Conservation (phyloP, 1,140 invertebrate genomes). For the Drosophila bocqueti region DNA sequence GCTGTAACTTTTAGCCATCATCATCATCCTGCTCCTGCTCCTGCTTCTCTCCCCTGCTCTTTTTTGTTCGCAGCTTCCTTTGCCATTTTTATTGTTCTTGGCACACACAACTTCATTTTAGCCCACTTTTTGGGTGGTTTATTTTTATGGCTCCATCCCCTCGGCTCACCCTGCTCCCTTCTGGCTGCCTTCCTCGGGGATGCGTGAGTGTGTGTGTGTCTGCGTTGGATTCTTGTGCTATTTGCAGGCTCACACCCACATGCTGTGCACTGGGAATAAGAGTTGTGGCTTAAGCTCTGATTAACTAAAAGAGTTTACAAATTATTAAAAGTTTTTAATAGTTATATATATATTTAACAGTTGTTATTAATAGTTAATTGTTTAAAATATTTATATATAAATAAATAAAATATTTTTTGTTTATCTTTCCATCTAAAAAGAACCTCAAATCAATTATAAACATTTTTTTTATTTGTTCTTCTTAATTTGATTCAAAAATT, state of each 20-base stretch:
- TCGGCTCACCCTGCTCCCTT: neutral
- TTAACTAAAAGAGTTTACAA: neutral
- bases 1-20: constrained; percentile 75
- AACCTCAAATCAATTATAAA: no score
- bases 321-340: neutral
- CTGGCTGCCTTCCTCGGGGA: neutral
- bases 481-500: no score
- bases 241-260: constrained; percentile 71
- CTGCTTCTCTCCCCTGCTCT: constrained; percentile 2
- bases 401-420: no score
- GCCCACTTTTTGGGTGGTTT: constrained; percentile 81
- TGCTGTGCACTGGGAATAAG: constrained; percentile 2
- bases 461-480: no score
- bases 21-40: constrained; percentile 34
- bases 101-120: constrained; percentile 80
- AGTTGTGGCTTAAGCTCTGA: no score
- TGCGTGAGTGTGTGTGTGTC: constrained; percentile 17
- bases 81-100: constrained; percentile 81
- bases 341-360: no score
- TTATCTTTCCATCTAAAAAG: no score
- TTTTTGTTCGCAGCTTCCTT: constrained; percentile 35
- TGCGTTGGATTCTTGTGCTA: constrained; percentile 73
- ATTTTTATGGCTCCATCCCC: constrained; percentile 76
- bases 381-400: no score
- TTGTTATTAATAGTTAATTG: no score